Conservation (phyloP, 2,888 invertebrate species). For the Phlogophora meticulosa region DNA sequence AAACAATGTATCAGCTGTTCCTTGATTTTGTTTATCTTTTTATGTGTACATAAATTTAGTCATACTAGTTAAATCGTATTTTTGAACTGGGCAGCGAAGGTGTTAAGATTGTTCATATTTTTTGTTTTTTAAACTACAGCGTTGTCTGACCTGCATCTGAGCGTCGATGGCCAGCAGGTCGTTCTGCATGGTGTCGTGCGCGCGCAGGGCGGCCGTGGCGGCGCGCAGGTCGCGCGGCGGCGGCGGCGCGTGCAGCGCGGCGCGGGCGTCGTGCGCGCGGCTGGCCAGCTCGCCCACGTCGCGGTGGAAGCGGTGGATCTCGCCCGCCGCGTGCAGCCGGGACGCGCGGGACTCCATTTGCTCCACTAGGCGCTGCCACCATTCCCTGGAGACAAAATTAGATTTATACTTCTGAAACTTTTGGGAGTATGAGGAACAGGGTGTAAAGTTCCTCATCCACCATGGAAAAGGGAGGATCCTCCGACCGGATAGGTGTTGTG, state of each 20-base stretch:
- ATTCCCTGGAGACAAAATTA: conserved; percentile 85
- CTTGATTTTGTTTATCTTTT: too few relatives aligned
- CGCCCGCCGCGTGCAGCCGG: conserved; percentile 97
- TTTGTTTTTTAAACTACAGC: too few relatives aligned
- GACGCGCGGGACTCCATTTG: conserved; percentile 96
- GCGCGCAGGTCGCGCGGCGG: conserved; percentile 95
- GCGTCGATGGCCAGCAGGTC: conserved; percentile 96
- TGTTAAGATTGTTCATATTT: too few relatives aligned
- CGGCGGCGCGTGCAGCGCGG: conserved; percentile 94
- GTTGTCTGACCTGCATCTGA: conserved; percentile 83
- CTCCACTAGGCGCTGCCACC: conserved; percentile 97
- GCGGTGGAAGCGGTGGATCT: conserved; percentile 99
- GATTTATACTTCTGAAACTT: too few relatives aligned
- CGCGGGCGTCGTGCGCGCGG: conserved; percentile 96
- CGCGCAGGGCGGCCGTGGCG: conserved; percentile 95
- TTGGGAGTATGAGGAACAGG: too few relatives aligned
- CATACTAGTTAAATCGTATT: too few relatives aligned
- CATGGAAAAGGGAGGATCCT: too few relatives aligned
- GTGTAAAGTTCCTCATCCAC: too few relatives aligned
- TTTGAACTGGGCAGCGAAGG: too few relatives aligned
- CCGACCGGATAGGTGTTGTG: too few relatives aligned
- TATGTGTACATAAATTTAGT: too few relatives aligned
- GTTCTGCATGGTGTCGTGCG: conserved; percentile 98
- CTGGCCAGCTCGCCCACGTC: conserved; percentile 98
- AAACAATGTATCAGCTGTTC: too few relatives aligned